phyloP scores from a whole-genome alignment of 2,113 vertebrate genomes.

The Chionodraco myersi region DNA sequence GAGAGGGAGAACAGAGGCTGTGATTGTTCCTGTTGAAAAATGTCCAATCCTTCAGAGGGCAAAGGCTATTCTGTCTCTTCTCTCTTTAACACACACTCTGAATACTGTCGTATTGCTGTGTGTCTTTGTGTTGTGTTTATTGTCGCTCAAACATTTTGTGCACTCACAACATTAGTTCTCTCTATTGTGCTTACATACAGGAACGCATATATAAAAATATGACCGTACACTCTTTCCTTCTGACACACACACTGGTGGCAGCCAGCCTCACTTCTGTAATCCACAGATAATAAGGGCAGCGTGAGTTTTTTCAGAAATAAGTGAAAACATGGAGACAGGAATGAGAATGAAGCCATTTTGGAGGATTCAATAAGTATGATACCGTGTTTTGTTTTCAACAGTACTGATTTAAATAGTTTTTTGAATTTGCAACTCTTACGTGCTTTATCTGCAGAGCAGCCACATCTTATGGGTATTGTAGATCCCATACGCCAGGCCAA shows the following conservation, averaged over 20 bases:
- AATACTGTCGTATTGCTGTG: neutral
- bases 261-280: slow-evolving; percentile 40
- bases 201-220: neutral
- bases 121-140: neutral
- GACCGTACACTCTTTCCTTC: neutral
- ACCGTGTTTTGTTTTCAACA: too few relatives aligned
- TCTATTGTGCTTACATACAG: neutral
- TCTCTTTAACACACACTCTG: slow-evolving; percentile 1
- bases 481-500: too few relatives aligned
- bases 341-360: neutral
- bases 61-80: slow-evolving; percentile 39
- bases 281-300: slow-evolving; percentile 46
- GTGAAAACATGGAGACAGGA: slow-evolving; percentile 8
- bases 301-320: slow-evolving; percentile 35
- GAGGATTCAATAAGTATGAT: too few relatives aligned
- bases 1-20: slow-evolving; percentile 45
- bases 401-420: too few relatives aligned
- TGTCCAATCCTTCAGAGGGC: slow-evolving; percentile 8
- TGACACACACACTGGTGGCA: neutral
- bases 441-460: too few relatives aligned
- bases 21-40: slow-evolving; percentile 62
- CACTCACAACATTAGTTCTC: neutral
- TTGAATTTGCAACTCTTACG: too few relatives aligned
- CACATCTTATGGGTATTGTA: too few relatives aligned
- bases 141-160: neutral